phyloP scores from a whole-genome alignment of 1,140 invertebrate species.

The Pissodes strobi region DNA sequence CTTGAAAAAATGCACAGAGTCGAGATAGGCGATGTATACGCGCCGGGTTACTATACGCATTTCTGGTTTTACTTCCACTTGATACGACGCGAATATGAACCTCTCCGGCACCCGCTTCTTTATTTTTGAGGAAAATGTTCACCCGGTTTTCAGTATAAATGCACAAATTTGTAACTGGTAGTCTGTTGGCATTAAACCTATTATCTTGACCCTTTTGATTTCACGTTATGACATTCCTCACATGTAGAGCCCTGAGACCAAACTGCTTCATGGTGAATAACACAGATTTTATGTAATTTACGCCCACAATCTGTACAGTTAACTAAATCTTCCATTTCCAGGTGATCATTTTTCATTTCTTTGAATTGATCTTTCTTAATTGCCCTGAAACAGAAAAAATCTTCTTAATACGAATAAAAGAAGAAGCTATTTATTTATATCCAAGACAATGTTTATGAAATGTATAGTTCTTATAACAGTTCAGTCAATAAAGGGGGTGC shows the following conservation, averaged over 20 bases:
- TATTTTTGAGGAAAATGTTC: slow-evolving; percentile 97
- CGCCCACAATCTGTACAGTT: slow-evolving; percentile 94
- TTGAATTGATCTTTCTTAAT: slow-evolving; percentile 98
- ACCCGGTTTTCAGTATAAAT: slow-evolving; percentile 97
- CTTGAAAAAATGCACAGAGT: slow-evolving; percentile 99
- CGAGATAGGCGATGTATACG: slow-evolving; percentile 99
- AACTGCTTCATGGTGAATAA: slow-evolving; percentile 92
- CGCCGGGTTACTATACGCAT: slow-evolving; percentile 93
- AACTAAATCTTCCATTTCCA: slow-evolving; percentile 96
- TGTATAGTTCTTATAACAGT: too few species aligned
- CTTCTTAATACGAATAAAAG: too few species aligned
- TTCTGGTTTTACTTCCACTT: slow-evolving; percentile 95
- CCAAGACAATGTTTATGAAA: too few species aligned
- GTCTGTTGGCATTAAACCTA: slow-evolving; percentile 93
- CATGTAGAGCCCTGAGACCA: slow-evolving; percentile 94
- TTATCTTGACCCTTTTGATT: slow-evolving; percentile 94
- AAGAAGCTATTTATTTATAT: too few species aligned
- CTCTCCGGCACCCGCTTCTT: slow-evolving; percentile 94
- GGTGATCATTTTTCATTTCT: slow-evolving; percentile 98
- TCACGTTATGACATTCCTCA: slow-evolving; percentile 95
- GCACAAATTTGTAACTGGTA: slow-evolving; percentile 91
- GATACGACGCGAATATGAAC: slow-evolving; percentile 97
- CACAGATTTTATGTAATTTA: slow-evolving; percentile 98
- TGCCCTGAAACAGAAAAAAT: slow-evolving; percentile 65
- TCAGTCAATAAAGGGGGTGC: too few species aligned